Percentiles rank a stretch among this genome's conserved stretches.
phyloP scores from a whole-genome alignment of 2,113 vertebrate species.

The Montifringilla adamsi region DNA sequence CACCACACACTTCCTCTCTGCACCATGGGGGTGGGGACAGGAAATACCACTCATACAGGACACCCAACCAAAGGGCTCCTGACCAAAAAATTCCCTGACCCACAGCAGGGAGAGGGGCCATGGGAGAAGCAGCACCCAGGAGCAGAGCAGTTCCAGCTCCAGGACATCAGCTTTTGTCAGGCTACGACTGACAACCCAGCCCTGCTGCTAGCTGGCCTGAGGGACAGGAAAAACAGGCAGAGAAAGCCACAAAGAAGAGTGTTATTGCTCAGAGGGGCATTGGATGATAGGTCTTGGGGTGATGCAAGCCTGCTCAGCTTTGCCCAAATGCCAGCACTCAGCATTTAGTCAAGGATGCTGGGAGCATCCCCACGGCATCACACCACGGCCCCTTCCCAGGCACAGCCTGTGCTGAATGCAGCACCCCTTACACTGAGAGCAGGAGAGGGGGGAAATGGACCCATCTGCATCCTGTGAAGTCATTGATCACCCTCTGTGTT shows the following conservation, averaged over 20 bases:
- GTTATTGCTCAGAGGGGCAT: neutral
- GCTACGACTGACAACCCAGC: neutral
- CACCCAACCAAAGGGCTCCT: neutral
- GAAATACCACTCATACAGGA: accelerated
- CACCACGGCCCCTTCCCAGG: neutral
- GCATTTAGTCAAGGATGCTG: accelerated
- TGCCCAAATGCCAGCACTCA: neutral
- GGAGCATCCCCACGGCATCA: neutral
- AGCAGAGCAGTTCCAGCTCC: neutral
- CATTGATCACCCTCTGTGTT: neutral
- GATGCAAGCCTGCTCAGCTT: neutral
- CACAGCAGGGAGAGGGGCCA: neutral
- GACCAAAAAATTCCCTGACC: accelerated
- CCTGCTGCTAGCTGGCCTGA: neutral
- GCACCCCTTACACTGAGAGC: neutral
- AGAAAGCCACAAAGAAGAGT: neutral
- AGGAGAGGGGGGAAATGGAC: neutral
- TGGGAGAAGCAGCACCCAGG: neutral
- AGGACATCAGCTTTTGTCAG: neutral
- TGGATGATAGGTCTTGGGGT: neutral
- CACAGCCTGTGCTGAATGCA: neutral
- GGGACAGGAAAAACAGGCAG: neutral
- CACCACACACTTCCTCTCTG: constrained; percentile 1
- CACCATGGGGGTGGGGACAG: neutral
- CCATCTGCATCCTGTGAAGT: neutral